Evolutionary conservation across 2,888 invertebrate species (phyloP).

Genomic region (Pyrochroa serraticornis): DNA sequence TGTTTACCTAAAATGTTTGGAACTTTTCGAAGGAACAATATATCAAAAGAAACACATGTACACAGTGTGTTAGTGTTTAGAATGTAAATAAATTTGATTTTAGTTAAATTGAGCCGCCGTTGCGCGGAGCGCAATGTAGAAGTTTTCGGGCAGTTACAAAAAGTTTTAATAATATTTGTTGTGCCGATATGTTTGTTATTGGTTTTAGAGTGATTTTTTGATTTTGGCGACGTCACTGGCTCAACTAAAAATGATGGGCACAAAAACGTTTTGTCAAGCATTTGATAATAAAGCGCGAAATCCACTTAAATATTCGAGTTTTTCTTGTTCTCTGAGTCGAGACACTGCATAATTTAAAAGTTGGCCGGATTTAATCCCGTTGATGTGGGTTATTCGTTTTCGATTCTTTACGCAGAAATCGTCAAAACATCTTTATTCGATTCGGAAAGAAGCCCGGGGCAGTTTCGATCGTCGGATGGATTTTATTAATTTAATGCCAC

Average conservation of each 20-base stretch:
- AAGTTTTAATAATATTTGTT: too few species aligned
- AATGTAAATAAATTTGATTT: too few species aligned
- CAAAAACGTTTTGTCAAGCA: constrained; percentile 24
- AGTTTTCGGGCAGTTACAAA: too few species aligned
- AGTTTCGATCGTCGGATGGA: constrained; percentile 8
- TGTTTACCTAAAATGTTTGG: too few species aligned
- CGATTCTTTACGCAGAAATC: constrained; percentile 17
- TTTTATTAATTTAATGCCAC: constrained; percentile 21
- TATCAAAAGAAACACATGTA: too few species aligned
- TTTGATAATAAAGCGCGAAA: constrained; percentile 28
- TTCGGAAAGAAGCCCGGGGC: constrained; percentile 17
- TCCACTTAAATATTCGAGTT: constrained; percentile 26
- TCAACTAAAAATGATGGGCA: background rate
- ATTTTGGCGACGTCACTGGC: too few species aligned
- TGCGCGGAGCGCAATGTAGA: too few species aligned
- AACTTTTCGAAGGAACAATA: too few species aligned
- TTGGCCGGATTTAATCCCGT: constrained; percentile 24
- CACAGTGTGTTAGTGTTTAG: too few species aligned
- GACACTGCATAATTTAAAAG: constrained; percentile 27
- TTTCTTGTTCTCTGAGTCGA: constrained; percentile 20
- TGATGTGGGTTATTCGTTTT: constrained; percentile 23
- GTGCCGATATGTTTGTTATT: too few species aligned
- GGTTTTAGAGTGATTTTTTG: too few species aligned
- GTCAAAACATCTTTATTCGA: constrained; percentile 27
- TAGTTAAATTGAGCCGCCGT: too few species aligned